Evolutionary conservation across 2,888 invertebrate species (phyloP), one percentile per base, ranked within the genome.

Genomic region (Rhimphoctona megacephalus): DNA sequence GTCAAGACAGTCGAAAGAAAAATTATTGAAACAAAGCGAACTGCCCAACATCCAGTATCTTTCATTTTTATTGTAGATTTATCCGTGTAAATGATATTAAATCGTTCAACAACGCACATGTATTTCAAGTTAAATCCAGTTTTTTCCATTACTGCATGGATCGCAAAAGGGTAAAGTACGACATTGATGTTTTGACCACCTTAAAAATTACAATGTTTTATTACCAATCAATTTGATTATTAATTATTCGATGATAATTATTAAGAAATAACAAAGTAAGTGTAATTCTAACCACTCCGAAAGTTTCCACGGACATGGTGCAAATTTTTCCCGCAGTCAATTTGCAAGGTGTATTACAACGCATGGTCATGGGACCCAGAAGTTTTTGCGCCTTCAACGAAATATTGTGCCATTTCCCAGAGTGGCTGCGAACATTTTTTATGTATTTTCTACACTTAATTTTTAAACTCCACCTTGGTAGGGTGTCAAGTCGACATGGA

Each of bases 171-270:
- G 78, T 83, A 25, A 83, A 83, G 57, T 83, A 83, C 22, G 83
- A 83, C 64, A 83, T 70, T 8, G 83, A 79, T 33, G 83, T 83
- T 46, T 83, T 83, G 43, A 83, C 43, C 43, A 83, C 83, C 83
- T 84, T 79, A 8, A 69, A 54, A 11, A 78, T 9, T 52, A 49
- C 19, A 64, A 66, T 46, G 25, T 19, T 14, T 3, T 14, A 7
- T 25, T 11, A 33, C 7, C 2, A 46, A 33, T 76, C 7, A 17
- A 49, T 64, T n/a, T 0, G 7, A 19, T 7, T 39, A 11, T 39
- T 30, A 1, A 49, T 19, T 43, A 1, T 9, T 73, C 43, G 54
- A 5, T 8, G 43, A 67, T 36, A 49, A 49, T 19, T 49, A 46
- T 33, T 6, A 52, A 19, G 4, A 25, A 30, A 67, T 22, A 64